phyloP scores from a whole-genome alignment of 2,113 vertebrate genomes.

The Channa maculata region DNA sequence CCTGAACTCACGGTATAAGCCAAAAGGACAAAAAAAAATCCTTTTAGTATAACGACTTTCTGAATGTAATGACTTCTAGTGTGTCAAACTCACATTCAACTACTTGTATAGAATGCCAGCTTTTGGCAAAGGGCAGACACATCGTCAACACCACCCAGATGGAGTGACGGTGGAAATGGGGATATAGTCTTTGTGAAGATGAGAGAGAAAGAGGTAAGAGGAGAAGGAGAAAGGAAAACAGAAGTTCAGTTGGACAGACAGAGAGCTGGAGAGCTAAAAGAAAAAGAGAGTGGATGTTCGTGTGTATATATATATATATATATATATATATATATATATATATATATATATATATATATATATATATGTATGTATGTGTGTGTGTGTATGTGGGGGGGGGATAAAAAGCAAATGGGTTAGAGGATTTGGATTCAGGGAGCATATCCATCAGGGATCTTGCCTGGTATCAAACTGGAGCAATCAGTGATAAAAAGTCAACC shows the following conservation, averaged over 20 bases:
- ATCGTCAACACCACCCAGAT: no score
- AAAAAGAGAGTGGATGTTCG: constrained; percentile 49
- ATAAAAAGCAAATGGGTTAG: constrained; percentile 57
- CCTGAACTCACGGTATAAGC: no score
- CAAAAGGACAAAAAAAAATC: no score
- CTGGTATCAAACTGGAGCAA: constrained; percentile 73
- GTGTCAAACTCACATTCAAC: no score
- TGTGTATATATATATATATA: neutral
- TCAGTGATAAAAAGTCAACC: constrained; percentile 72
- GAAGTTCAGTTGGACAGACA: constrained; percentile 74
- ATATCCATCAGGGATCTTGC: constrained; percentile 71
- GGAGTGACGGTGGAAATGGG: constrained; percentile 8
- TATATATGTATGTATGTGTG: neutral
- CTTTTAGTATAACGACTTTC: no score
- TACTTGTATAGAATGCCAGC: no score
- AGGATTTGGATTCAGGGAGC: constrained; percentile 69
- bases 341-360: neutral
- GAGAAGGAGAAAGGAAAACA: constrained; percentile 53
- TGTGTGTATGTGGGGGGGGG: neutral
- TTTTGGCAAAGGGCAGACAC: no score
- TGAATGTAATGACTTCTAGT: no score
- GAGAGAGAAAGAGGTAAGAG: constrained; percentile 25
- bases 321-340: neutral
- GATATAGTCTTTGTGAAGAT: constrained; percentile 39
- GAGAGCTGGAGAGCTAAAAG: constrained; percentile 64